phyloP scores from a whole-genome alignment of 2,888 invertebrate species.

The Clostera curtula region DNA sequence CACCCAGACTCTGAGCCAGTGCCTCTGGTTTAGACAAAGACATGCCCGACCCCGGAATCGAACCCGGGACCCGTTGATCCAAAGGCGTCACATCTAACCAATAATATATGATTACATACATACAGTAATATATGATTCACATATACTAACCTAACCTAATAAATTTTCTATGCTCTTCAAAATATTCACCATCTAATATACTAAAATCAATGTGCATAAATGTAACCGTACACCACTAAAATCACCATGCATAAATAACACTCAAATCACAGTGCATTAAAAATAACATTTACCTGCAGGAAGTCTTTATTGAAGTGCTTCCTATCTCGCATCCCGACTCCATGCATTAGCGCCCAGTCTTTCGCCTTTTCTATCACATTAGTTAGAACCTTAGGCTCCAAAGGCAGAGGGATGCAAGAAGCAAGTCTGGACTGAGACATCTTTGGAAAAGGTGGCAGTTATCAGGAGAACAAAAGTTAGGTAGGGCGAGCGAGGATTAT shows the following conservation, averaged over 20 bases:
- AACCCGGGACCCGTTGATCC: too few species aligned
- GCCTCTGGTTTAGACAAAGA: too few species aligned
- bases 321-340: conserved; percentile 85
- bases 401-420: conserved; percentile 78
- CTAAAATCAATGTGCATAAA: too few species aligned
- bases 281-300: conserved; percentile 71
- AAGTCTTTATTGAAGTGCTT: conserved; percentile 79
- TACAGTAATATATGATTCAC: too few species aligned
- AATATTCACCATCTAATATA: too few species aligned
- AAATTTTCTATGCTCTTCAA: too few species aligned
- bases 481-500: neutral
- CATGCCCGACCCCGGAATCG: too few species aligned
- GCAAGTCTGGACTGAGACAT: conserved; percentile 68
- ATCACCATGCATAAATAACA: neutral
- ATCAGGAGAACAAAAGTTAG: neutral
- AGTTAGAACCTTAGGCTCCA: conserved; percentile 77
- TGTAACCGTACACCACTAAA: too few species aligned
- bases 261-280: conserved; percentile 18
- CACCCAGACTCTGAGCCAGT: too few species aligned
- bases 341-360: conserved; percentile 91
- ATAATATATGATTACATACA: too few species aligned
- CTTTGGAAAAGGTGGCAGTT: conserved; percentile 11
- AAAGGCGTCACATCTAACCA: too few species aligned
- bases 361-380: conserved; percentile 83
- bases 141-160: too few species aligned